Evolutionary conservation across 1,140 invertebrate genomes (phyloP).

Genomic region (Sycobia sp.): DNA sequence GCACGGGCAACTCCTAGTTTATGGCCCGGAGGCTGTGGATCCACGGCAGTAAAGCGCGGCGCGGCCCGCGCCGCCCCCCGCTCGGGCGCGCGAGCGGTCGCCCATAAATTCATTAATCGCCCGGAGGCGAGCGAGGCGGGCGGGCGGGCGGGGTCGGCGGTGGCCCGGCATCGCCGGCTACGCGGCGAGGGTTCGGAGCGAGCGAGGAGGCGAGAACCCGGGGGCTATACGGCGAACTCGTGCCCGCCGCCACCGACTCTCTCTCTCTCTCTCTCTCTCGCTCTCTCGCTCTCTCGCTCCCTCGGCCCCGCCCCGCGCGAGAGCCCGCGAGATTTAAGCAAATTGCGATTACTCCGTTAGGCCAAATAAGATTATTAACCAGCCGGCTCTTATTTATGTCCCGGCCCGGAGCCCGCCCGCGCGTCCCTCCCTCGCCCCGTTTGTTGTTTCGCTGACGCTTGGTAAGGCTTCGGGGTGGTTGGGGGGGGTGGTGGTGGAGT

Average conservation of each 20-base stretch:
- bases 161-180: too few relatives aligned
- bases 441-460: not conserved
- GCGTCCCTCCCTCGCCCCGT: too few relatives aligned
- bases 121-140: conserved; percentile 38
- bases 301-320: not conserved
- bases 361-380: conserved; percentile 56
- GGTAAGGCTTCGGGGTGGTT: too few relatives aligned
- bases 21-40: conserved; percentile 50
- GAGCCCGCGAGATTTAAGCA: conserved; percentile 52
- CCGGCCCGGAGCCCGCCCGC: too few relatives aligned
- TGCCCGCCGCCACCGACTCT: too few relatives aligned
- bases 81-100: conserved; percentile 45
- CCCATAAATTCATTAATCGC: conserved; percentile 56
- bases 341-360: conserved; percentile 54
- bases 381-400: conserved; percentile 52
- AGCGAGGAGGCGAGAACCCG: too few relatives aligned
- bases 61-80: conserved; percentile 42
- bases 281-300: not conserved
- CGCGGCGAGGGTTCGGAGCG: too few relatives aligned
- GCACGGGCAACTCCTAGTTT: conserved; percentile 53
- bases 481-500: too few relatives aligned
- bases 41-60: conserved; percentile 48
- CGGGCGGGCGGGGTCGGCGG: conserved; percentile 32
- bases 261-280: not conserved
- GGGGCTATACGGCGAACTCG: too few relatives aligned